phyloP scores from a whole-genome alignment of 1,140 invertebrate genomes.

The Meloidogyne exigua region DNA sequence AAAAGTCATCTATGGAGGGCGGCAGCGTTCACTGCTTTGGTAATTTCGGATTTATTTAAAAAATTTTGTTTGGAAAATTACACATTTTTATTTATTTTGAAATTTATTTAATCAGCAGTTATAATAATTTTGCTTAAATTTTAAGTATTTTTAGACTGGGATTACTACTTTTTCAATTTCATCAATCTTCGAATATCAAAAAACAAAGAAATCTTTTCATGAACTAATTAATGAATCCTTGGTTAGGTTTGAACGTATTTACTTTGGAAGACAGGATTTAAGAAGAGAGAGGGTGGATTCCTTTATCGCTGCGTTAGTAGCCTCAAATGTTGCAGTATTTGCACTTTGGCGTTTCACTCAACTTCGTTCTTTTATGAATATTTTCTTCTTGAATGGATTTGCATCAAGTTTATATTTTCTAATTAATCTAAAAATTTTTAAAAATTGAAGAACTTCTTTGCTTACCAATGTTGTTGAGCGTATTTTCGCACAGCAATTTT shows the following conservation, averaged over 20 bases:
- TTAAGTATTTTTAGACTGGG: neutral
- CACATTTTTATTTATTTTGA: too few species aligned
- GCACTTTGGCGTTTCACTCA: conserved; percentile 74
- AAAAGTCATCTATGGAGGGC: neutral
- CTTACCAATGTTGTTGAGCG: conserved; percentile 84
- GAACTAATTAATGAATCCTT: neutral
- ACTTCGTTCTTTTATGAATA: conserved; percentile 75
- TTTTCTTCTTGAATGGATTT: conserved; percentile 82
- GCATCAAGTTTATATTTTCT: conserved; percentile 70
- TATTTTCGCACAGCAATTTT: conserved; percentile 84
- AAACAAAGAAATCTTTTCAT: neutral
- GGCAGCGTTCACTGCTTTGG: neutral
- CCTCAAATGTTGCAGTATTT: conserved; percentile 7
- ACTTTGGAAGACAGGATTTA: neutral
- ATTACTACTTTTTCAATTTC: neutral
- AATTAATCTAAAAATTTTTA: conserved; percentile 20
- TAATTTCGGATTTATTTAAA: too few species aligned
- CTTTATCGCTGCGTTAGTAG: conserved; percentile 1
- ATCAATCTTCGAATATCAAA: neutral
- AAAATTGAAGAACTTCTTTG: conserved; percentile 71
- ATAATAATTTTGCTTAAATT: neutral
- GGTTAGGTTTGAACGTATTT: neutral
- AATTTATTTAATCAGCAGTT: too few species aligned
- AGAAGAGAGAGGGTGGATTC: neutral
- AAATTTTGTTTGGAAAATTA: too few species aligned